Conservation (phyloP, 2,113 vertebrate species). For the Salminus brasiliensis region DNA sequence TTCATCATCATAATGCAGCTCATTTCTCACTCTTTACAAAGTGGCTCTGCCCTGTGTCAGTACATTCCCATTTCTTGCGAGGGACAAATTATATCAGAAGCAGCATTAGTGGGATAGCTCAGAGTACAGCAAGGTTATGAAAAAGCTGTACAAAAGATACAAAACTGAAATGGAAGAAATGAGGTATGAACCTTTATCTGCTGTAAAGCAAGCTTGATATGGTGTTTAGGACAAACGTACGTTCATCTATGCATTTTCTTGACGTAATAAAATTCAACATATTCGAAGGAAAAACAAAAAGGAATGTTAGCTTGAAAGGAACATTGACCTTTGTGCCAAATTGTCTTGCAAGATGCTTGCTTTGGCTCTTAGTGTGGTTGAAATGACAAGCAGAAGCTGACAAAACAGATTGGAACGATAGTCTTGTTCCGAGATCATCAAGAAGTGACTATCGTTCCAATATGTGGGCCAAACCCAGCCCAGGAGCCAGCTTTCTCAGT, state of each 20-base stretch:
- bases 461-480: too few species aligned
- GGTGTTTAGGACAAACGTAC: conserved; percentile 9
- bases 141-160: too few species aligned
- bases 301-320: not conserved
- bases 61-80: conserved; percentile 16
- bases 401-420: not conserved
- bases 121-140: not conserved
- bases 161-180: not conserved
- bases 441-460: too few species aligned
- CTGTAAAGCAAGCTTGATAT: conserved; percentile 40
- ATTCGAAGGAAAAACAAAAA: not conserved
- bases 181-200: not conserved
- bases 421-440: not conserved
- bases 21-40: conserved; percentile 30
- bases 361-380: conserved; percentile 14
- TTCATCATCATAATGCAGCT: conserved; percentile 16
- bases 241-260: not conserved
- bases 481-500: too few species aligned
- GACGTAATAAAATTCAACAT: not conserved
- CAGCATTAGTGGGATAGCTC: conserved; percentile 10
- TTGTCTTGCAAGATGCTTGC: conserved; percentile 3
- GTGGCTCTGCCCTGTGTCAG: not conserved
- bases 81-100: conserved; percentile 17
- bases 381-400: conserved; percentile 10
- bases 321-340: not conserved